Conservation (phyloP, 35 echinoderm and acorn worm species). For the Apostichopus japonicus region DNA sequence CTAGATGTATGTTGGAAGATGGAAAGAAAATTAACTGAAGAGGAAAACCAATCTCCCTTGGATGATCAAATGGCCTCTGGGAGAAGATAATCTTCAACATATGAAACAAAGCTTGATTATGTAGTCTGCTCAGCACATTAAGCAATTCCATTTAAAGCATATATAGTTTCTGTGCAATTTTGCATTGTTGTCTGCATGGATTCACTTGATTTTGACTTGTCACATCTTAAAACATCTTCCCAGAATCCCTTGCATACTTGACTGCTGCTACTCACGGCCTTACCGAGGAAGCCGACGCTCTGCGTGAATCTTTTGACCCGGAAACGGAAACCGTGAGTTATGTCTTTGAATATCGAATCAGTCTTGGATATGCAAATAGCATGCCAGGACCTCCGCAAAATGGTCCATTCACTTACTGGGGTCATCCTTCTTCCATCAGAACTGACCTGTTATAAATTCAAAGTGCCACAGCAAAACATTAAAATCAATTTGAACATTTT, state of each 20-base stretch:
- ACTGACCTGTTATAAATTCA: too few relatives aligned
- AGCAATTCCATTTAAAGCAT: too few relatives aligned
- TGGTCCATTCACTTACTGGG: too few relatives aligned
- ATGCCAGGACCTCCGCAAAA: too few relatives aligned
- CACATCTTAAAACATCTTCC: neutral
- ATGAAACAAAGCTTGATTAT: neutral
- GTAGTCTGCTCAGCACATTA: too few relatives aligned
- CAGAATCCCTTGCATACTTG: slow-evolving; percentile 96
- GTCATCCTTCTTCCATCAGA: too few relatives aligned
- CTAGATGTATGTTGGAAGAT: neutral
- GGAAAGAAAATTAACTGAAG: slow-evolving; percentile 1
- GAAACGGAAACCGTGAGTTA: slow-evolving; percentile 60
- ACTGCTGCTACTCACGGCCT: slow-evolving; percentile 93
- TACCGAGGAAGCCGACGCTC: slow-evolving; percentile 73
- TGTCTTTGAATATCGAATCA: neutral
- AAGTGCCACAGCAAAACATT: too few relatives aligned
- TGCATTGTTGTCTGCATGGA: too few relatives aligned
- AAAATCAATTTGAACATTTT: too few relatives aligned
- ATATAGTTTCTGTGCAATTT: too few relatives aligned
- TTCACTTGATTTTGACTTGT: too few relatives aligned
- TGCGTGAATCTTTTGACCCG: slow-evolving; percentile 74
- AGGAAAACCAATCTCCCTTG: slow-evolving; percentile 4
- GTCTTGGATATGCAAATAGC: too few relatives aligned
- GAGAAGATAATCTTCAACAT: slow-evolving; percentile 29
- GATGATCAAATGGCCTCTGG: neutral